Evolutionary conservation across 2,888 invertebrate genomes (phyloP).

Genomic region (Drosophila histrio): DNA sequence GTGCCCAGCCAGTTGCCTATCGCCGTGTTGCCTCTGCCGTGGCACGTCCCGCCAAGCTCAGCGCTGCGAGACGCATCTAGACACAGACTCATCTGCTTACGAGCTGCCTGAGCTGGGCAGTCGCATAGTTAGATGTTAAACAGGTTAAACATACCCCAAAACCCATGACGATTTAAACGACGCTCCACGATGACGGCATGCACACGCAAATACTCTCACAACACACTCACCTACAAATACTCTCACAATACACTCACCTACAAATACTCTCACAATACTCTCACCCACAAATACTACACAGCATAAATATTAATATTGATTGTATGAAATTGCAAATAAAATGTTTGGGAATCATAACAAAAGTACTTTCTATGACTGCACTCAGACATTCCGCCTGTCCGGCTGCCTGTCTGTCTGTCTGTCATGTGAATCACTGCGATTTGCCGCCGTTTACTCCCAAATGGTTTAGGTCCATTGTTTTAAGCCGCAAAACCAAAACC

Average conservation of each 20-base stretch:
- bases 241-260: constrained; percentile 14
- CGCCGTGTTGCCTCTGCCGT: constrained; percentile 52
- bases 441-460: constrained; percentile 23
- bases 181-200: constrained; percentile 38
- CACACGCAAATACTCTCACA: constrained; percentile 9
- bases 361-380: constrained; percentile 23
- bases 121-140: constrained; percentile 30
- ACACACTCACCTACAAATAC: constrained; percentile 10
- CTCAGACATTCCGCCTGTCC: constrained; percentile 20
- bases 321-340: constrained; percentile 56
- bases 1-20: constrained; percentile 53
- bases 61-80: constrained; percentile 50
- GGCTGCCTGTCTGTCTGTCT: constrained; percentile 8
- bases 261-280: constrained; percentile 14
- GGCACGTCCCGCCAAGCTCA: constrained; percentile 66
- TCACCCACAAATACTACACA: constrained; percentile 8
- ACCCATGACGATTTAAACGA: constrained; percentile 52
- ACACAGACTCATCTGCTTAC: constrained; percentile 21
- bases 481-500: constrained; percentile 35
- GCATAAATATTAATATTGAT: constrained; percentile 27
- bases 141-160: constrained; percentile 30
- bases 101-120: constrained; percentile 33
- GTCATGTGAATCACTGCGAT: constrained; percentile 39
- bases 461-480: constrained; percentile 14
- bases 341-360: constrained; percentile 51